These are phyloP conservation scores for Neomonachus schauinslandi DNA, from an alignment of 2,113 vertebrate species.

Conservation along the genomic window DNA sequence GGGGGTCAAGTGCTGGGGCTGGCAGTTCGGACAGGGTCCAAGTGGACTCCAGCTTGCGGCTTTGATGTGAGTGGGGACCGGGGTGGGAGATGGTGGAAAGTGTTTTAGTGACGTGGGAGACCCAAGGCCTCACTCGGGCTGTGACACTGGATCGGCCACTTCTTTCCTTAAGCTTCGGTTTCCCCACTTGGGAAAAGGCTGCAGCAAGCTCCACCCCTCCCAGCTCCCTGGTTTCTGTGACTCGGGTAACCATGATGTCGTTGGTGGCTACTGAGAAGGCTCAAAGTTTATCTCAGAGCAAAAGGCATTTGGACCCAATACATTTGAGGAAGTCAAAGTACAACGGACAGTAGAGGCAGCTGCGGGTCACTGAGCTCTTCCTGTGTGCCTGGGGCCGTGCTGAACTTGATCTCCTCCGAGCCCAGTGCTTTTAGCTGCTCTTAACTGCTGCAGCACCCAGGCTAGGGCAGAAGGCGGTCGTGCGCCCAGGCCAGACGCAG, in stretches of 20 bases:
- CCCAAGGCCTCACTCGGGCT: neutral
- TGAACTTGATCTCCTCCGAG: neutral
- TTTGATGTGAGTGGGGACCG: neutral
- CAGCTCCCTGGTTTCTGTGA: neutral
- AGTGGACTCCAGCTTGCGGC: neutral
- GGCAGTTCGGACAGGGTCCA: neutral
- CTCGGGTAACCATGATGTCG: neutral
- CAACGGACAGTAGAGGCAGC: neutral
- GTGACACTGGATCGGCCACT: neutral
- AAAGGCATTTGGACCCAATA: neutral
- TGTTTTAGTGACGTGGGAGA: neutral
- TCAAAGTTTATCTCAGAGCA: neutral
- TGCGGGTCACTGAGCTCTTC: neutral
- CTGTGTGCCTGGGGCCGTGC: neutral
- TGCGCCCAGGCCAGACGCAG: neutral
- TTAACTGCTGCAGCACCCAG: neutral
- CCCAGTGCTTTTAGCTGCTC: neutral
- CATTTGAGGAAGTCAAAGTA: neutral
- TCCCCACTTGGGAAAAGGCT: constrained; percentile 3
- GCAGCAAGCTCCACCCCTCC: neutral
- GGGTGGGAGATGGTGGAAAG: neutral
- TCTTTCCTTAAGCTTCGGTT: neutral
- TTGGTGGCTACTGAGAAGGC: neutral
- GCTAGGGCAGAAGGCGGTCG: neutral
- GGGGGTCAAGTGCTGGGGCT: neutral